phyloP scores from a whole-genome alignment of 2,113 vertebrate genomes.

The Phaethornis superciliosus region DNA sequence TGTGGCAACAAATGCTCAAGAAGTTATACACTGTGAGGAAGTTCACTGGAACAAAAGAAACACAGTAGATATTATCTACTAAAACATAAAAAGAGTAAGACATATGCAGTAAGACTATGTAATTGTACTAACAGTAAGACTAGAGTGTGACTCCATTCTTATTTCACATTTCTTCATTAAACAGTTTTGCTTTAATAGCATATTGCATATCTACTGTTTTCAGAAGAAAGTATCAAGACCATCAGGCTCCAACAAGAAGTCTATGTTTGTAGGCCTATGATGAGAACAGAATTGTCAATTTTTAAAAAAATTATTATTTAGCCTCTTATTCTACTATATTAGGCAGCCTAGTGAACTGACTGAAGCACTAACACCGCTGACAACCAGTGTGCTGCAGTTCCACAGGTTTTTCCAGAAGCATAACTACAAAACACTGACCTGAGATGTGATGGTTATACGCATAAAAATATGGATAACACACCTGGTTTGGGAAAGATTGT shows the following conservation, averaged over 20 bases:
- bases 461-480: background rate
- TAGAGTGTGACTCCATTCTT: background rate
- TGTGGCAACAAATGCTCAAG: background rate
- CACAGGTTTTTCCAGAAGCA: background rate
- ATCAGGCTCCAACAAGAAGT: background rate
- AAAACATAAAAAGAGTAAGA: background rate
- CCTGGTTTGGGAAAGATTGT: background rate
- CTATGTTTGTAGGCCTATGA: background rate
- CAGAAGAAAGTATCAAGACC: background rate
- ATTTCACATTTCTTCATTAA: background rate
- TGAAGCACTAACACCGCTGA: background rate
- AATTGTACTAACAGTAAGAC: background rate
- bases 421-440: background rate
- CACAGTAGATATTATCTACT: background rate
- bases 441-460: background rate
- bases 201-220: background rate
- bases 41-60: constrained; percentile 1
- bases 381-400: background rate
- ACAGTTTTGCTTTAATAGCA: background rate
- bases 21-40: background rate
- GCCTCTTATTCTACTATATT: background rate
- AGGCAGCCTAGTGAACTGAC: background rate
- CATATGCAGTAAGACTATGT: background rate
- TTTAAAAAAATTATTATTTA: background rate
- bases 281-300: background rate